Conservation (phyloP, 2,797 vertebrate genomes). For the Hipposideros larvatus region DNA sequence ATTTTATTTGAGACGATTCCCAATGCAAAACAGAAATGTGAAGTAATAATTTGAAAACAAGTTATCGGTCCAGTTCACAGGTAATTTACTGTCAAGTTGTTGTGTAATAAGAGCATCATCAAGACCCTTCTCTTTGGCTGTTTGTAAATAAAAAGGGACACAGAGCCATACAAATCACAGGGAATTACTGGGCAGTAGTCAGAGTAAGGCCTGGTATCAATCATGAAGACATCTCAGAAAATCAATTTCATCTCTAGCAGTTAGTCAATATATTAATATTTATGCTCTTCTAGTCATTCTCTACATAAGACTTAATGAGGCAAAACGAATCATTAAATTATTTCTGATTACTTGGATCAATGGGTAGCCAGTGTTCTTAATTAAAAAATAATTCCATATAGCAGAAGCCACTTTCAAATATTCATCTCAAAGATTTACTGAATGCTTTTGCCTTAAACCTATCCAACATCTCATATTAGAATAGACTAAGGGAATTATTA, state of each 20-base stretch:
- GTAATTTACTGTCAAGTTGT: background rate
- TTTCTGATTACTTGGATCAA: background rate
- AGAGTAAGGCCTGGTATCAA: background rate
- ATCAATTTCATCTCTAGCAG: background rate
- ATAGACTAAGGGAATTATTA: background rate
- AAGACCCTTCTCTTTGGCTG: background rate
- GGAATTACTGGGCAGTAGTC: background rate
- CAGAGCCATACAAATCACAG: background rate
- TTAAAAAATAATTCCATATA: background rate
- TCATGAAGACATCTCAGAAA: background rate
- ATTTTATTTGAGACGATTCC: background rate
- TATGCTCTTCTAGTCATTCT: background rate
- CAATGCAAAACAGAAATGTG: background rate
- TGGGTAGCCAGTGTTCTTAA: background rate
- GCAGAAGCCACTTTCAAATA: background rate
- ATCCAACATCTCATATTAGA: background rate
- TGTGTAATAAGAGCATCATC: background rate
- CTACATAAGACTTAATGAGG: background rate
- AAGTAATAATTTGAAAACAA: background rate
- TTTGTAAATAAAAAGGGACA: background rate
- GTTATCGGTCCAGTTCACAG: background rate
- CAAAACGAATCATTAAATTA: background rate
- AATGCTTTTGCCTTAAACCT: background rate
- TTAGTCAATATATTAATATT: background rate
- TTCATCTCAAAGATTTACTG: background rate